These are phyloP conservation scores for Heliconius ismenius DNA, from an alignment of 2,888 invertebrate genomes.

Conservation along the genomic window DNA sequence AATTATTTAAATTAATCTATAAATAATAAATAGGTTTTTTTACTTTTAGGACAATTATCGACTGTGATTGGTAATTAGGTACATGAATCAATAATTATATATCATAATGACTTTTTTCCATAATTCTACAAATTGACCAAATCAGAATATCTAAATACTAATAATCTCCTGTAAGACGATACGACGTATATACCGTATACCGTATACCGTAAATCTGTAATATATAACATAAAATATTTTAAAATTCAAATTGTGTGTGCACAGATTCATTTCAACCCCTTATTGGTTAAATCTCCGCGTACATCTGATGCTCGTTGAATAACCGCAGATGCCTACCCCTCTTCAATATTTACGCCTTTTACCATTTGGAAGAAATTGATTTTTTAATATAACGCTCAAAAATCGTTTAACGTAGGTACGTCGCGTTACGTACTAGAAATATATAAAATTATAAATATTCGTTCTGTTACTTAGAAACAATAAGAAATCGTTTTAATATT, in stretches of 20 bases:
- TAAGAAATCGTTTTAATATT: too few relatives aligned
- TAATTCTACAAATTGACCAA: background rate
- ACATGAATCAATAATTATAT: too few relatives aligned
- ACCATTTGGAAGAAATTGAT: constrained; percentile 11
- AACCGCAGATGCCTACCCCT: constrained; percentile 25
- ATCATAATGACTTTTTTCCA: too few relatives aligned
- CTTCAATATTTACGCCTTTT: constrained; percentile 24
- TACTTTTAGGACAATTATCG: too few relatives aligned
- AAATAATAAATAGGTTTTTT: too few relatives aligned
- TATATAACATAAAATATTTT: constrained; percentile 9
- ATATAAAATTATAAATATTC: too few relatives aligned
- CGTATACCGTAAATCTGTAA: background rate
- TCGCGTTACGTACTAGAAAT: too few relatives aligned
- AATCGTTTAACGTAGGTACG: background rate
- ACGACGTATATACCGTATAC: too few relatives aligned
- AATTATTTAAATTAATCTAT: too few relatives aligned
- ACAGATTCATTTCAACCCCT: constrained; percentile 23
- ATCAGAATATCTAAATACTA: background rate
- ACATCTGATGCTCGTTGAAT: constrained; percentile 27
- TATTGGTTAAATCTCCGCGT: constrained; percentile 25
- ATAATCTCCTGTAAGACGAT: background rate
- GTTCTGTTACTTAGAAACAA: too few relatives aligned
- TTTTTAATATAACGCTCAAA: constrained; percentile 12
- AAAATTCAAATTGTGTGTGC: constrained; percentile 25
- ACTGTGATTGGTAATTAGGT: too few relatives aligned